phyloP scores from a whole-genome alignment of 2,113 vertebrate genomes.

The Thamnaconus septentrionalis region DNA sequence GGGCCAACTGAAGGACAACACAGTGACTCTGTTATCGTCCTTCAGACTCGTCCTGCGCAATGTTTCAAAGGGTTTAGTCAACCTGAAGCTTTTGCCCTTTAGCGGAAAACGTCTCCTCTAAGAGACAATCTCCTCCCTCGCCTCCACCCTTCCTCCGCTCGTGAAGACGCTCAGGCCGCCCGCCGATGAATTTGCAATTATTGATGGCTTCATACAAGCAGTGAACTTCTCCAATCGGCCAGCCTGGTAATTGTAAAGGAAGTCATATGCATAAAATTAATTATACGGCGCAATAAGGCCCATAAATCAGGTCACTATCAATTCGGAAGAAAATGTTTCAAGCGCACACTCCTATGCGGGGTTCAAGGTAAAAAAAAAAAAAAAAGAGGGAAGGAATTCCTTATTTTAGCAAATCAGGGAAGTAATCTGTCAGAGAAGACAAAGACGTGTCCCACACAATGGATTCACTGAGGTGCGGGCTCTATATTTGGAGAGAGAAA shows the following conservation, averaged over 20 bases:
- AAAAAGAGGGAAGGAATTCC: conserved; percentile 43
- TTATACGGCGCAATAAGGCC: conserved; percentile 84
- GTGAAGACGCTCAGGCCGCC: conserved; percentile 54
- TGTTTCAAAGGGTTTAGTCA: conserved; percentile 55
- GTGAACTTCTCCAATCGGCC: conserved; percentile 80
- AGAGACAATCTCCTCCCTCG: conserved; percentile 29
- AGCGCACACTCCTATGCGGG: conserved; percentile 59
- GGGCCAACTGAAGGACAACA: too few species aligned
- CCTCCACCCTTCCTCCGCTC: conserved; percentile 6
- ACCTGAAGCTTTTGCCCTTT: conserved; percentile 67
- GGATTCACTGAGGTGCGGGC: not conserved
- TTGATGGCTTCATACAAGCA: conserved; percentile 81
- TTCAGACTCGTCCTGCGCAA: conserved; percentile 46
- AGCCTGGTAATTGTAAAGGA: conserved; percentile 87
- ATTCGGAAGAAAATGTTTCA: conserved; percentile 81
- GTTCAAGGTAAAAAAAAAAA: conserved; percentile 73
- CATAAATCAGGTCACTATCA: conserved; percentile 91
- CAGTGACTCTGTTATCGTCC: conserved; percentile 30
- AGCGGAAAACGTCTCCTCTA: conserved; percentile 35
- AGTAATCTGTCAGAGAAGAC: conserved; percentile 64
- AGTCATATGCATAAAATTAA: conserved; percentile 97
- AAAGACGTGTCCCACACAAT: conserved; percentile 34
- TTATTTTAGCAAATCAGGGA: conserved; percentile 58
- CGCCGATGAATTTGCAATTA: conserved; percentile 75
- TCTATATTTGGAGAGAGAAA: conserved; percentile 19